phyloP scores from a whole-genome alignment of 1,140 invertebrate species.

The Drosophila micromelanica region DNA sequence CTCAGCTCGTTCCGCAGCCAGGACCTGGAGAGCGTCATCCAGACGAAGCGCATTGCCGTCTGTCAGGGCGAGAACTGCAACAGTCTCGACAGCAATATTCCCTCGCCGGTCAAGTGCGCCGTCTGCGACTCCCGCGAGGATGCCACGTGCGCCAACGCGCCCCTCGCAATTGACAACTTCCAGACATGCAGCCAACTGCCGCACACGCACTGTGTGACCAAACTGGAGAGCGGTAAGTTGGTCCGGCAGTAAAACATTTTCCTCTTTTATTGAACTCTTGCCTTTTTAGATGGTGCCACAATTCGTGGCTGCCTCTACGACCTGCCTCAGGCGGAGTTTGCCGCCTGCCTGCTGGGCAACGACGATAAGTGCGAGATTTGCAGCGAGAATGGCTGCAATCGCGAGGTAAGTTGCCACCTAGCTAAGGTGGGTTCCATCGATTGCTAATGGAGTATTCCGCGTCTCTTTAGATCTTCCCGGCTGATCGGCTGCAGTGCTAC shows the following conservation, averaged over 20 bases:
- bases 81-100: conserved; percentile 38
- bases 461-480: conserved; percentile 63
- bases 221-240: conserved; percentile 44
- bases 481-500: conserved; percentile 69
- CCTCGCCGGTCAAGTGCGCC: conserved; percentile 53
- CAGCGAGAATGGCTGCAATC: conserved; percentile 66
- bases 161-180: conserved; percentile 51
- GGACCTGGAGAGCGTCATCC: conserved; percentile 61
- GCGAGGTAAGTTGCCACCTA: conserved; percentile 51
- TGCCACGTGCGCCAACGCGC: conserved; percentile 56
- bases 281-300: conserved; percentile 66
- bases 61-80: conserved; percentile 72
- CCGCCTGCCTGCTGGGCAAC: conserved; percentile 62
- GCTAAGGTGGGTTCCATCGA: background rate
- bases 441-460: background rate
- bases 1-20: conserved; percentile 73
- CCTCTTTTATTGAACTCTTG: background rate
- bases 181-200: conserved; percentile 59
- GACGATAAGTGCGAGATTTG: conserved; percentile 62
- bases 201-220: conserved; percentile 63
- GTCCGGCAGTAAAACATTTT: too few relatives aligned
- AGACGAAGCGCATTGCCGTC: conserved; percentile 68
- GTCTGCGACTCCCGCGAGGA: conserved; percentile 70
- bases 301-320: conserved; percentile 70
- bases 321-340: conserved; percentile 54